Base-by-base conservation (phyloP, 1,140 invertebrate species). In the Cydia strobilella region DNA sequence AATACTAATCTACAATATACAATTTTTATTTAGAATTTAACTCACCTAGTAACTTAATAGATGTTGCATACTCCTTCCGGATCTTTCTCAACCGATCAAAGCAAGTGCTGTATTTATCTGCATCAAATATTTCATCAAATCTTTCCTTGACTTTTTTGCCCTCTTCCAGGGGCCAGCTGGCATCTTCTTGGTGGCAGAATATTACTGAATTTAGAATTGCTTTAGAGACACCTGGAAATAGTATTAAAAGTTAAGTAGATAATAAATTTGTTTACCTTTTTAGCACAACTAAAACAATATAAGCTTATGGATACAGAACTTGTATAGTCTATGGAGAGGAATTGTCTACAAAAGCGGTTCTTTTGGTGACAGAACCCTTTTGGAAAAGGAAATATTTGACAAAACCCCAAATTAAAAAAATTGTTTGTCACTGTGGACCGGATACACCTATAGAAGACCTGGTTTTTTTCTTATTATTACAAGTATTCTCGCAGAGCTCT, bases 181-280 rank as follows among this genome's bases (percentile, higher is more conserved):
- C 97, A 76, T 99, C 98, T 92, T 99, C 99, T 95, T 99, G 99
- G 90, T 99, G 99, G 87, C 99, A 99, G 92, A 99, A 99, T 82
- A 99, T 97, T 0, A 99, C 99, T 93, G 98, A 97, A 84, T 98
- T 98, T 27, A 99, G 92, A 72, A 99, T 97, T 0, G 98, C 95
- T 90, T 98, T 98, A 0, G 98, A 97, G 3, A 99, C 98, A 77
- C 92, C 91, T 93, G 74, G 31, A 85, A 85, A 72, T 69, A 72
- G 39, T 25, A 71, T n/a, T 27, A 15, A 74, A 72, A 31, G 20
- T n/a, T 65, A 59, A 1, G 12, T 51, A 51, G 48, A 42, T 13
- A 42, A 12, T 12, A 1, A n/a, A 51, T n/a, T 18, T 18, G 13
- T 51, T 12, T 3, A 31, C 31, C 0, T 5, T 31, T 31, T 2